A percentile compares a stretch with the other conserved stretches of the same genome.
Conservation (phyloP, 2,797 vertebrate genomes). For the Coranthus polyacanthus region DNA sequence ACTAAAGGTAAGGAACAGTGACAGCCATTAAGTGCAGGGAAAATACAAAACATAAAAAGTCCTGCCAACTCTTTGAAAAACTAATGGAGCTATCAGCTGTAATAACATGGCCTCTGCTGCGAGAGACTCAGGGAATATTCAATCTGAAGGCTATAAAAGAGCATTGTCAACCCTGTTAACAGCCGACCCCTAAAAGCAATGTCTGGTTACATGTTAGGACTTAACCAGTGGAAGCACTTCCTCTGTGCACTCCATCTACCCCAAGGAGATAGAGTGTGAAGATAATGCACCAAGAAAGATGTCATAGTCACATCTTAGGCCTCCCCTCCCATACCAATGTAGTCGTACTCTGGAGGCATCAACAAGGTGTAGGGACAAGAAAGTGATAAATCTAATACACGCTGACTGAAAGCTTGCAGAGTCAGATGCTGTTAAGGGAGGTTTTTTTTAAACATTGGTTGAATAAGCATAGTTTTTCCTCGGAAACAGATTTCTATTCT, state of each 20-base stretch:
- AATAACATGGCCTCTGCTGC: conserved; percentile 79
- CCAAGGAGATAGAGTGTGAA: conserved; percentile 86
- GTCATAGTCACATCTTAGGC: conserved; percentile 84
- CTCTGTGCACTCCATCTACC: conserved; percentile 80
- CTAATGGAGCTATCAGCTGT: conserved; percentile 82
- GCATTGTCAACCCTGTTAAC: conserved; percentile 86
- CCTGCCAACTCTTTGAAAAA: conserved; percentile 77
- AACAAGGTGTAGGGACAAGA: conserved; percentile 85
- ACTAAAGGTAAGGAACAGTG: conserved; percentile 57
- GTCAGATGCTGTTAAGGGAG: conserved; percentile 71
- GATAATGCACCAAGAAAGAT: conserved; percentile 87
- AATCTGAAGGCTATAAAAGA: conserved; percentile 86
- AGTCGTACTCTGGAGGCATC: conserved; percentile 79
- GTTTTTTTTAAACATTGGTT: conserved; percentile 20
- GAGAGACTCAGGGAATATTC: conserved; percentile 82
- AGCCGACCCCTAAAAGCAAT: conserved; percentile 87
- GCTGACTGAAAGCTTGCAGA: conserved; percentile 80
- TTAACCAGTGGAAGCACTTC: conserved; percentile 80
- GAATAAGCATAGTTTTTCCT: conserved; percentile 52
- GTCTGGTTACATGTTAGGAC: conserved; percentile 85
- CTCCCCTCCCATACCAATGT: conserved; percentile 74
- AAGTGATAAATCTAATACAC: conserved; percentile 84
- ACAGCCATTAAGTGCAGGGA: conserved; percentile 65
- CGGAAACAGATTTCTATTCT: conserved; percentile 30
- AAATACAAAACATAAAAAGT: conserved; percentile 75